phyloP scores from a whole-genome alignment of 2,888 invertebrate species.

The Volucella inflata region DNA sequence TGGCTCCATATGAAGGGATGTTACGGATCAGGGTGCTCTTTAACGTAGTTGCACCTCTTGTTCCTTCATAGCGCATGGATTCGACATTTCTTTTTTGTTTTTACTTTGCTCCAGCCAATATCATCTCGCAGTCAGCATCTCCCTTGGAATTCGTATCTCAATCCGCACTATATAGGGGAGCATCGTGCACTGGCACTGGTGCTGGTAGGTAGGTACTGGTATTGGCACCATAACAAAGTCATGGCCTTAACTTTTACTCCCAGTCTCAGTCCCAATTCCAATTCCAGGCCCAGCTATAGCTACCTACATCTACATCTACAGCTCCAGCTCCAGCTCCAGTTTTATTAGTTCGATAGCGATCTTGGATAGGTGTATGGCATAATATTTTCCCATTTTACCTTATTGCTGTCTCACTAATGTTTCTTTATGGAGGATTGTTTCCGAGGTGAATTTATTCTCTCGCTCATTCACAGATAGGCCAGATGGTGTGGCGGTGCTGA shows the following conservation, averaged over 20 bases:
- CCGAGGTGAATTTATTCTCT: constrained; percentile 77
- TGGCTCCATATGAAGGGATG: constrained; percentile 55
- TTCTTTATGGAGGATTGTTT: constrained; percentile 78
- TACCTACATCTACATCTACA: constrained; percentile 20
- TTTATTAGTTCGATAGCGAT: constrained; percentile 77
- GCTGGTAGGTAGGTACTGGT: background rate
- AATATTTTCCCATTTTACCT: constrained; percentile 78
- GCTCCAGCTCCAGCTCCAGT: constrained; percentile 67
- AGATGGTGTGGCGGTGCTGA: background rate
- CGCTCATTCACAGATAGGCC: constrained; percentile 8
- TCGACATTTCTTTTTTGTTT: background rate
- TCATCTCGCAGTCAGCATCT: constrained; percentile 67
- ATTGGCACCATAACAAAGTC: background rate
- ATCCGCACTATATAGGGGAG: constrained; percentile 54
- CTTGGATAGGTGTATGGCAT: constrained; percentile 77
- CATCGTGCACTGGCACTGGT: constrained; percentile 51
- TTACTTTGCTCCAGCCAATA: constrained; percentile 32
- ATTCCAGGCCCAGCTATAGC: constrained; percentile 19
- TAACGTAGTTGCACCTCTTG: constrained; percentile 60
- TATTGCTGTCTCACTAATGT: constrained; percentile 78
- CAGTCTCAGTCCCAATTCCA: background rate
- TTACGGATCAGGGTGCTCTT: constrained; percentile 32
- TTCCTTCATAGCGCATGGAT: too few species aligned
- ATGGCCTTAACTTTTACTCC: constrained; percentile 6
- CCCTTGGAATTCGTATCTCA: constrained; percentile 43